Evolutionary conservation across 2,113 vertebrate genomes (phyloP), one percentile per base, ranked within the genome.

Genomic region (Sialia sialis): DNA sequence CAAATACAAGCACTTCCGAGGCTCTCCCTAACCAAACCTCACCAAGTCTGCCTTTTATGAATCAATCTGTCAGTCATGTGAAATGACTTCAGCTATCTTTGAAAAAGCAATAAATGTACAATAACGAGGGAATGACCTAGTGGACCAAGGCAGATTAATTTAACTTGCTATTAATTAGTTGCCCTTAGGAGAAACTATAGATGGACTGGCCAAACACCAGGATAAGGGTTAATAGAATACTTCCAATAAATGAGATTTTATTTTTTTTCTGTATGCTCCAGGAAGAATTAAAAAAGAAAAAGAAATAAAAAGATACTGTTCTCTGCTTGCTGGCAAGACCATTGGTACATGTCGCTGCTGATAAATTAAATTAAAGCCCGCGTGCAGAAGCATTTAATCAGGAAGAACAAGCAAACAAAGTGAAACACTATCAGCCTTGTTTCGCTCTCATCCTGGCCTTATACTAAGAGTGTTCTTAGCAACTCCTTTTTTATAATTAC

Each of bases 101-200:
- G 72, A 94, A 95, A 96, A 95, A 95, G 73, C 68, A 97, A 78
- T 95, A 96, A 96, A 94, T 68, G 39, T 51, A 84, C 73, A 92
- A 68, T 84, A 76, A 94, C 54, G 86, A 97, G 95, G 95, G 97
- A 97, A 93, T 96, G 88, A 97, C 86, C 94, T 95, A 97, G 96
- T 76, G 84, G 88, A 87, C 72, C 68, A 67, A 86, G 38, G 48
- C 75, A 94, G 68, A 95, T 92, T 88, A 89, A 95, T 64, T 95
- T 96, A 86, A 97, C 93, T 95, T 93, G 84, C 93, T 86, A 95
- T 95, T 95, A 96, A 97, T 91, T 96, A 95, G 92, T 46, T 92
- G 72, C 90, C 91, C 51, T 80, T 39, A 91, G 84, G 84, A 93
- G 64, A 96, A 96, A 93, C 39, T 75, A 49, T 21, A 84, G 54